Evolutionary conservation across 35 echinoderm and acorn worm species (phyloP).

Genomic region (Patiria miniata): DNA sequence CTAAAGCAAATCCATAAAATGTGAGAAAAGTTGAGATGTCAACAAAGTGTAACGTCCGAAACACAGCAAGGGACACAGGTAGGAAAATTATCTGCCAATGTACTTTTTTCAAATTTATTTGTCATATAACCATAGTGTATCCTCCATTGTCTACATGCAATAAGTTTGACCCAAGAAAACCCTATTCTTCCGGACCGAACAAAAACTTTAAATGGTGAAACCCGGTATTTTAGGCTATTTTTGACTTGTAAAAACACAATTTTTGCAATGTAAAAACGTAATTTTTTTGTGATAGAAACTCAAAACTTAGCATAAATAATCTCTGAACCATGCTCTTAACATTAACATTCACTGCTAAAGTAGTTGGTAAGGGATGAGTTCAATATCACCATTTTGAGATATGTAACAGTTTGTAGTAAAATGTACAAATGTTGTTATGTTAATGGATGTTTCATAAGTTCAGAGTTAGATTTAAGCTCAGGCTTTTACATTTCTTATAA

Average conservation of each 20-base stretch:
- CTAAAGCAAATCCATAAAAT: background rate
- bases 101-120: background rate
- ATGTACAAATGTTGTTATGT: background rate
- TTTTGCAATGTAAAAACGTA: background rate
- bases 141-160: too few species aligned
- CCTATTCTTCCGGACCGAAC: too few species aligned
- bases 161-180: too few species aligned
- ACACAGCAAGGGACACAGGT: background rate
- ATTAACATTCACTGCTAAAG: too few species aligned
- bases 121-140: background rate
- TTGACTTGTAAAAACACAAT: background rate
- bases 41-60: too few species aligned
- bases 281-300: too few species aligned
- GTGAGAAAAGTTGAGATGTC: background rate
- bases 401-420: too few species aligned
- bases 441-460: background rate
- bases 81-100: background rate
- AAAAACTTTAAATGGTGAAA: too few species aligned
- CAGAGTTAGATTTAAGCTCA: background rate
- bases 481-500: background rate
- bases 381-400: too few species aligned
- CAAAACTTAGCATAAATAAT: too few species aligned
- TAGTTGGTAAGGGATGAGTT: too few species aligned
- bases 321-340: too few species aligned
- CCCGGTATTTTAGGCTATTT: background rate